These are phyloP conservation scores for Theonella swinhoei DNA, from an alignment of 37 sponge, comb jelly and placozoan genomes.

Conservation along the genomic window DNA sequence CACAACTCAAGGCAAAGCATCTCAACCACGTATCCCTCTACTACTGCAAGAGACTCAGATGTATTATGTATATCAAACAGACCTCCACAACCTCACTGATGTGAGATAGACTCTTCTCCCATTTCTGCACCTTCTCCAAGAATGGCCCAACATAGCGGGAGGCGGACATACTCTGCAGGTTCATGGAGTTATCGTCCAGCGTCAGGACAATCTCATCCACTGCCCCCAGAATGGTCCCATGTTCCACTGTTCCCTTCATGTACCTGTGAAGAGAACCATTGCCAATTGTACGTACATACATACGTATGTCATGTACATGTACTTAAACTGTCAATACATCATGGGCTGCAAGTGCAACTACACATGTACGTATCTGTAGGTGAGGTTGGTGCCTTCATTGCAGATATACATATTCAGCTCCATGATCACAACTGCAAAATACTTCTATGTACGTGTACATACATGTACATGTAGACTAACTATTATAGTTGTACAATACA, in stretches of 20 bases:
- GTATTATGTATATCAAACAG: no score
- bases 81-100: constrained; percentile 99
- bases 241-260: constrained; percentile 93
- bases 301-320: not conserved
- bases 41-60: no score
- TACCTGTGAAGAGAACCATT: constrained; percentile 73
- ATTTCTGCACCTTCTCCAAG: constrained; percentile 95
- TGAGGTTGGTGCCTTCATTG: no score
- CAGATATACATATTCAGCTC: no score
- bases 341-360: not conserved
- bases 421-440: no score
- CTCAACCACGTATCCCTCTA: no score
- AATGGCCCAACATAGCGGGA: constrained; percentile 96
- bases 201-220: constrained; percentile 96
- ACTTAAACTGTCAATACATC: not conserved
- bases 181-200: constrained; percentile 99
- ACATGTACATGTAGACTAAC: no score
- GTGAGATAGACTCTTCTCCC: constrained; percentile 99
- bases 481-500: no score
- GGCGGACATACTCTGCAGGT: constrained; percentile 99
- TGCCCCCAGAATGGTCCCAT: constrained; percentile 90
- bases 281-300: not conserved
- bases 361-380: no score
- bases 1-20: no score
- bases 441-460: no score